Evolutionary conservation across 2,797 vertebrate genomes (phyloP).

Genomic region (Arctocebus calabarensis): DNA sequence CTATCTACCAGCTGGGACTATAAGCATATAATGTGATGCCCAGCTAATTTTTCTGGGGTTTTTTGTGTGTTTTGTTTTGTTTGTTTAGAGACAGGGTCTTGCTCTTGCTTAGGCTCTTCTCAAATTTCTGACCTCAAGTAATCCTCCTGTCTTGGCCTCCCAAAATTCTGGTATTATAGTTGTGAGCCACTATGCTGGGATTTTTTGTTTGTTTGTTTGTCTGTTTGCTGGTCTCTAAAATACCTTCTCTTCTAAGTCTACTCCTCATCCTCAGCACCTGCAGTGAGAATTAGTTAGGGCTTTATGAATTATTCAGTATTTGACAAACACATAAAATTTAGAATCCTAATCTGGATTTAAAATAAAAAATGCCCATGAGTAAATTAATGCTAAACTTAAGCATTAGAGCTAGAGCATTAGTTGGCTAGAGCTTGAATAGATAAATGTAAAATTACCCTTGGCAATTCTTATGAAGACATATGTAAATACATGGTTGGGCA

Average conservation of each 20-base stretch:
- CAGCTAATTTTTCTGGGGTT: too few relatives aligned
- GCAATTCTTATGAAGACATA: slow-evolving; percentile 71
- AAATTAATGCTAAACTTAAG: slow-evolving; percentile 70
- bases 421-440: slow-evolving; percentile 69
- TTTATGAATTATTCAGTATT: slow-evolving; percentile 76
- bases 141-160: too few relatives aligned
- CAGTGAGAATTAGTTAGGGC: slow-evolving; percentile 51
- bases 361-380: slow-evolving; percentile 68
- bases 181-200: too few relatives aligned
- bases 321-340: slow-evolving; percentile 62
- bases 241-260: neutral
- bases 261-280: neutral
- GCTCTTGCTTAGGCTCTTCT: too few relatives aligned
- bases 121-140: too few relatives aligned
- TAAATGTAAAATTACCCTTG: slow-evolving; percentile 78
- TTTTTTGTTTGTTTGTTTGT: too few relatives aligned
- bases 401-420: too few relatives aligned
- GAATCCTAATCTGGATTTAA: slow-evolving; percentile 67
- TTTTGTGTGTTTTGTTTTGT: too few relatives aligned
- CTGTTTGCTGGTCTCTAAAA: neutral
- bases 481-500: slow-evolving; percentile 54
- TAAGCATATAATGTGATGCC: too few relatives aligned
- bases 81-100: too few relatives aligned
- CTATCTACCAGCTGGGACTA: too few relatives aligned
- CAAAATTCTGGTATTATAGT: too few relatives aligned